Evolutionary conservation across 2,888 invertebrate genomes (phyloP).

Genomic region (Petrolisthes manimaculis): DNA sequence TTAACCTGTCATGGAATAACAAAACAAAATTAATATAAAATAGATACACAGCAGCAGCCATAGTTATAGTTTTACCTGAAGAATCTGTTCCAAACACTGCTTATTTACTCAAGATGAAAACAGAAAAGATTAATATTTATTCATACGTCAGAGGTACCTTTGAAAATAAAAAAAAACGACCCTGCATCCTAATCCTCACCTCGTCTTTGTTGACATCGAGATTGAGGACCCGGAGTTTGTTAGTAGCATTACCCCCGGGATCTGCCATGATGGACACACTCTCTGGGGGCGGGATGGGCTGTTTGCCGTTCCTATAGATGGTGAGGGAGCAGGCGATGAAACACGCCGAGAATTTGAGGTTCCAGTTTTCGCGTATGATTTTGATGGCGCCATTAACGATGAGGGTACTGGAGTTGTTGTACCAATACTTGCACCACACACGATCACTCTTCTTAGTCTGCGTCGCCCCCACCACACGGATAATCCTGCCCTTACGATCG

Average conservation of each 20-base stretch:
- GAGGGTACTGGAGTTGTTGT: constrained; percentile 63
- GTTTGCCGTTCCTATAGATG: constrained; percentile 64
- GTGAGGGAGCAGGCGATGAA: constrained; percentile 80
- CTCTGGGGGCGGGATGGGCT: constrained; percentile 71
- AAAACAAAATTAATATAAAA: no score
- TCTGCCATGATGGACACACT: constrained; percentile 79
- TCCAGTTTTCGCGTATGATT: constrained; percentile 94
- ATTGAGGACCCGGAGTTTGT: constrained; percentile 77
- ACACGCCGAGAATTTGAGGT: constrained; percentile 85
- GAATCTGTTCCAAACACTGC: no score
- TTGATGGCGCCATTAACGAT: constrained; percentile 67
- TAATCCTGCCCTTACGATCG: constrained; percentile 70
- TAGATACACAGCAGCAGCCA: no score
- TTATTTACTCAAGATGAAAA: no score
- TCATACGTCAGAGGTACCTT: no score
- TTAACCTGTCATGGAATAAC: no score
- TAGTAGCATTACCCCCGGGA: constrained; percentile 73
- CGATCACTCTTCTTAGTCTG: constrained; percentile 86
- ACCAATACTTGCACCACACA: constrained; percentile 71
- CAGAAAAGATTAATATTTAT: no score
- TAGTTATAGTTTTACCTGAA: no score
- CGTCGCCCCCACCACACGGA: constrained; percentile 88
- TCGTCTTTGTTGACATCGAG: constrained; percentile 70
- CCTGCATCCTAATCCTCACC: no score
- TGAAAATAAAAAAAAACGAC: no score